phyloP scores from a whole-genome alignment of 2,113 vertebrate species.

The Centrocercus urophasianus region DNA sequence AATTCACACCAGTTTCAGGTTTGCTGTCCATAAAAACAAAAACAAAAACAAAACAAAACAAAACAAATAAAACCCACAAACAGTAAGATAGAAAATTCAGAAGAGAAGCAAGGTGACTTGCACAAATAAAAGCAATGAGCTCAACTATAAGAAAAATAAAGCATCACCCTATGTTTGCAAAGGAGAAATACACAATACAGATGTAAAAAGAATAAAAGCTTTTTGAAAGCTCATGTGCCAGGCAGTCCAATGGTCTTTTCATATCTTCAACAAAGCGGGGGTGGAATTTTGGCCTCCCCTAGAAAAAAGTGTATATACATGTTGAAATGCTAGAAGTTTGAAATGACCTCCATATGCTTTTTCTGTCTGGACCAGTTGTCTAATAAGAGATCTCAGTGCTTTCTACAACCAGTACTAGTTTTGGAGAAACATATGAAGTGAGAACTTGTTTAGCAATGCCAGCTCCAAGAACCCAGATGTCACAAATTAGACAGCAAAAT shows the following conservation, averaged over 20 bases:
- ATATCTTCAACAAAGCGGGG: not conserved
- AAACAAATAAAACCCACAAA: not conserved
- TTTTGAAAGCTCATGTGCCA: not conserved
- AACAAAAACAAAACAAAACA: not conserved
- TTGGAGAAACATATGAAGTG: not conserved
- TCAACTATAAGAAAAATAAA: rapidly evolving
- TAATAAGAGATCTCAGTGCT: not conserved
- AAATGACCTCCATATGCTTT: not conserved
- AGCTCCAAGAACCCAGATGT: not conserved
- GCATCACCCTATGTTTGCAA: rapidly evolving
- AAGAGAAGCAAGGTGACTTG: not conserved
- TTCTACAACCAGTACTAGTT: not conserved
- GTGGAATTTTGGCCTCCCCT: not conserved
- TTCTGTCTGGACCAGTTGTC: not conserved
- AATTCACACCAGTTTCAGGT: not conserved
- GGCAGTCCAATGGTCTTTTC: not conserved
- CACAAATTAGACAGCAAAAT: not conserved
- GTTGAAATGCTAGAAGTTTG: not conserved
- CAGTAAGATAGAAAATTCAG: not conserved
- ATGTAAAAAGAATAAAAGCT: not conserved
- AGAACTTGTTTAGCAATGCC: not conserved
- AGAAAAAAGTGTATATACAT: not conserved
- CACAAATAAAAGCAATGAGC: not conserved
- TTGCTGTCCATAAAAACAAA: not conserved
- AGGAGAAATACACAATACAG: not conserved